Base-by-base conservation (phyloP, 1,140 invertebrate genomes). In the Heliothis subflexa region DNA sequence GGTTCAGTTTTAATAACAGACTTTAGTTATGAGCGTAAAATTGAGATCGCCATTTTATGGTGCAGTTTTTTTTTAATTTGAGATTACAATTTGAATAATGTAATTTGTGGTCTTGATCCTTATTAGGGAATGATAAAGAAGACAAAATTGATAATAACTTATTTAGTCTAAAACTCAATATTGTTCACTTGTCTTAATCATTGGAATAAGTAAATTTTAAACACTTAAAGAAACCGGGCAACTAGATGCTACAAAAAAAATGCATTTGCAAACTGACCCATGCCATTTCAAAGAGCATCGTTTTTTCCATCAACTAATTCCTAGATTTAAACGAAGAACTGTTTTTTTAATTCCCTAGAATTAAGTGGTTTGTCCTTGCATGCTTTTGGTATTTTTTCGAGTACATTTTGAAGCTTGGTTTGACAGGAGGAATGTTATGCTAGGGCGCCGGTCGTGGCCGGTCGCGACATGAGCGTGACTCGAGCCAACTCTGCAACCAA, bases 391-490 rank as follows among this genome's bases (percentile, higher is more conserved):
- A 88, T 91, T 89, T 91, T 86, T 88, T 88, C 85, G 81, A 80
- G 82, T 88, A 87, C 85, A 73, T 78, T 87, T 86, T 88, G 89
- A 90, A 88, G 87, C 81, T 88, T 86, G 88, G 88, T 90, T 93
- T 92, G 92, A 93, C 92, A 91, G 78, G 74, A 90, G 91, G 92
- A 90, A 93, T 92, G 90, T 82, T 78, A 79, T 78, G 64, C 9
- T 81, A 84, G 87, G 84, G 83, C 84, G 83, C 82, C 86, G 83
- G 85, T 89, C 91, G 90, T 92, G 90, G 86, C 86, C 86, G 71
- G 86, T 86, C 88, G 85, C 82, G 86, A 85, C 85, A 83, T 70
- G 61, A 81, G 75, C 88, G 90, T 92, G 90, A 93, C 88, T 91
- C 59, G 73, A 85, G 86, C 83, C 81, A 79, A 77, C 75, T 72